Percentiles rank a stretch among this genome's conserved stretches.
These are phyloP conservation scores for Polypedilum vanderplanki DNA, from an alignment of 1,140 invertebrate species.

Conservation along the genomic window DNA sequence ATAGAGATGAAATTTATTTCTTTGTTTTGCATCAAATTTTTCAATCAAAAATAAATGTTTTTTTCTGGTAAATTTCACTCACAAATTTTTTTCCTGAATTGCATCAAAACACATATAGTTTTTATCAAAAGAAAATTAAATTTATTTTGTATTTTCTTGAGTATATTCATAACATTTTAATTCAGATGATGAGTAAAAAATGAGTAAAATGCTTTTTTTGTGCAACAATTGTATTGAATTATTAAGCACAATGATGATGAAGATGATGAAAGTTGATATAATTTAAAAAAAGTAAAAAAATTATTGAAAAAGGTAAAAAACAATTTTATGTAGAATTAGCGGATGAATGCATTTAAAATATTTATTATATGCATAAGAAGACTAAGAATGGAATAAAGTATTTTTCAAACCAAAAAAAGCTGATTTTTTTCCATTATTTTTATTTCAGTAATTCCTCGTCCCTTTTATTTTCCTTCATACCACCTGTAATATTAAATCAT, in stretches of 20 bases:
- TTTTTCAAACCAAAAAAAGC: not conserved
- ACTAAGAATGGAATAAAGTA: slow-evolving; percentile 19
- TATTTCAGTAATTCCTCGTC: not conserved
- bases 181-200: not conserved
- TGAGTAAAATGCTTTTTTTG: slow-evolving; percentile 1
- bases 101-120: too few relatives aligned
- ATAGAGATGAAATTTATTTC: too few relatives aligned
- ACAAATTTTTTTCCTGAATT: too few relatives aligned
- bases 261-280: not conserved
- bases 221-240: slow-evolving; percentile 19
- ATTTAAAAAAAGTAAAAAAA: not conserved
- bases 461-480: not conserved
- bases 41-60: not conserved
- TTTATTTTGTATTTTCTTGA: too few relatives aligned
- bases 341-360: slow-evolving; percentile 19
- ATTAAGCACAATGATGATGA: not conserved
- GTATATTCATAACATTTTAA: too few relatives aligned
- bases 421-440: not conserved
- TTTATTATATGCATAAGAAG: slow-evolving; percentile 19
- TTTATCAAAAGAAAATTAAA: too few relatives aligned
- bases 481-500: too few relatives aligned
- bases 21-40: not conserved
- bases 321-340: slow-evolving; percentile 19
- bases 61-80: not conserved
- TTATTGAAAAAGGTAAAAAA: not conserved